Conservation (phyloP, 2,888 invertebrate species). For the Hyalella azteca region DNA sequence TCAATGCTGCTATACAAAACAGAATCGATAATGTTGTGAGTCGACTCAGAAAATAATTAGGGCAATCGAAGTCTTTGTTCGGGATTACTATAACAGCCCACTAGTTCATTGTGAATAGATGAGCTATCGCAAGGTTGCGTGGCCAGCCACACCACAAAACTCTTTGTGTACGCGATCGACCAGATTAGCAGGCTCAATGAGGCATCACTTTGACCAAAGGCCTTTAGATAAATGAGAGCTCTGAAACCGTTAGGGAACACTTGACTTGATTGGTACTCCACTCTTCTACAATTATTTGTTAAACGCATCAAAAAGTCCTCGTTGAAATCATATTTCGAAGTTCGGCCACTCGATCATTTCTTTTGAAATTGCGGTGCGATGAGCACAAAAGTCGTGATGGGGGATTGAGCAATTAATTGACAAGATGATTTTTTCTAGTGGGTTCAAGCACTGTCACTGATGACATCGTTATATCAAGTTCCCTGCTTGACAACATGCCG, state of each 20-base stretch:
- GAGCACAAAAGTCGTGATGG: too few relatives aligned
- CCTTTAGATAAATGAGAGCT: slow-evolving; percentile 22
- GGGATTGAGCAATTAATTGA: too few relatives aligned
- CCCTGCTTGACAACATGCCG: too few relatives aligned
- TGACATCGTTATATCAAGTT: too few relatives aligned
- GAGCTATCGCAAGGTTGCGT: slow-evolving; percentile 16
- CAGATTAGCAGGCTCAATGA: slow-evolving; percentile 27
- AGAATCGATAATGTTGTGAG: slow-evolving; percentile 27
- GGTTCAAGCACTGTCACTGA: too few relatives aligned
- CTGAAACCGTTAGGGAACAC: slow-evolving; percentile 15
- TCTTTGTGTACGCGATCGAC: slow-evolving; percentile 16
- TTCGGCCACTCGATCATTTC: too few relatives aligned
- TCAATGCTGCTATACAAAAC: background rate
- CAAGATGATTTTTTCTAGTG: too few relatives aligned
- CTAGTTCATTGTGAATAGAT: background rate
- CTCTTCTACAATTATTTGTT: background rate
- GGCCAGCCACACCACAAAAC: slow-evolving; percentile 6
- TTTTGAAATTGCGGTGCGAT: too few relatives aligned
- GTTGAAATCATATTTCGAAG: too few relatives aligned
- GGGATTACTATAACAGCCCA: slow-evolving; percentile 10
- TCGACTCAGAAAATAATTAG: slow-evolving; percentile 25
- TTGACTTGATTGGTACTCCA: slow-evolving; percentile 14
- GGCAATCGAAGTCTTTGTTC: slow-evolving; percentile 32
- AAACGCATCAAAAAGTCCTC: too few relatives aligned
- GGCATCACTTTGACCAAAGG: slow-evolving; percentile 7